Evolutionary conservation across 2,888 invertebrate genomes (phyloP).

Genomic region (Pachymerium ferrugineum): DNA sequence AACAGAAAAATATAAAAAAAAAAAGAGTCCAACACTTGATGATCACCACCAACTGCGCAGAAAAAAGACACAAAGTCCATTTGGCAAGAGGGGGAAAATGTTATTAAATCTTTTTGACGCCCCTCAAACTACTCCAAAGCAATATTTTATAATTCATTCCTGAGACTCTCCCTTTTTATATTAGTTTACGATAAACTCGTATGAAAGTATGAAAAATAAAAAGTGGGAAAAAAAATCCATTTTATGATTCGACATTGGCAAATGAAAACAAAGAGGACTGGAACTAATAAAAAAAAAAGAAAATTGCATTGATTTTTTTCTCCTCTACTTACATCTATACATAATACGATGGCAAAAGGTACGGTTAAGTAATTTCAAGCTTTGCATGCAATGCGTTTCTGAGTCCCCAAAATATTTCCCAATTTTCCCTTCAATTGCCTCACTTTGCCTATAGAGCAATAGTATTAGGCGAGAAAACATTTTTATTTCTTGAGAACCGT

Average conservation of each 20-base stretch:
- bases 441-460: slow-evolving; percentile 21
- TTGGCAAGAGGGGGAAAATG: background rate
- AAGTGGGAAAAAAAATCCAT: background rate
- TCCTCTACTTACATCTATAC: background rate
- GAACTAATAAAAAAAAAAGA: slow-evolving; percentile 18
- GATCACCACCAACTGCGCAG: slow-evolving; percentile 1
- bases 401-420: slow-evolving; percentile 21
- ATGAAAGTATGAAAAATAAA: background rate
- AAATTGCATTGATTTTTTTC: slow-evolving; percentile 17
- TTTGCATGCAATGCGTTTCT: slow-evolving; percentile 21
- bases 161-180: background rate
- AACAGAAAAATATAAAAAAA: background rate
- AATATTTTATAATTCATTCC: slow-evolving; percentile 21
- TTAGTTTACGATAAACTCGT: background rate
- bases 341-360: slow-evolving; percentile 10
- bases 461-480: slow-evolving; percentile 21
- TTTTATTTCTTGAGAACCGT: slow-evolving; percentile 21
- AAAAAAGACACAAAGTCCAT: slow-evolving; percentile 13
- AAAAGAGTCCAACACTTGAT: background rate
- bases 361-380: slow-evolving; percentile 18
- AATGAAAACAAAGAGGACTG: slow-evolving; percentile 1
- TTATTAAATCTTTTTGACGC: slow-evolving; percentile 21
- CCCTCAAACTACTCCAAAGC: background rate
- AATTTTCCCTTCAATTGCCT: slow-evolving; percentile 21
- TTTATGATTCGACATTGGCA: slow-evolving; percentile 6